Conservation (phyloP, 2,797 vertebrate genomes). For the Sebastes melanostomus region DNA sequence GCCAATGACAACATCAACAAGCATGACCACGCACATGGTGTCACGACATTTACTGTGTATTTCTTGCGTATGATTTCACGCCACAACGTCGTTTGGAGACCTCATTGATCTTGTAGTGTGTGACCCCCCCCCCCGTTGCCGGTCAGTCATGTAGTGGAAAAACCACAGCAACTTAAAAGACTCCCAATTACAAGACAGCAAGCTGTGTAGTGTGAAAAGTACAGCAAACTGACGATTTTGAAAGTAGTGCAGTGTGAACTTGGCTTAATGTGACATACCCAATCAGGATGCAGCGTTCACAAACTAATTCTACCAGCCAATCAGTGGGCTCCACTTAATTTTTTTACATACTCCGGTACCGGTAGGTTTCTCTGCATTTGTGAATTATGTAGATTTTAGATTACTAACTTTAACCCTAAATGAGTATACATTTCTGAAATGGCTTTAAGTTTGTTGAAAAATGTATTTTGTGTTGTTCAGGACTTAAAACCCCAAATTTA, state of each 20-base stretch:
- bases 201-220: not conserved
- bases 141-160: not conserved
- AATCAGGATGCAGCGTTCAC: no score
- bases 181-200: not conserved
- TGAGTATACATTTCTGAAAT: not conserved
- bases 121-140: no score
- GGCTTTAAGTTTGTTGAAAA: not conserved
- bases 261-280: no score
- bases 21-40: not conserved
- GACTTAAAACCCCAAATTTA: not conserved
- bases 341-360: fast-evolving
- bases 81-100: no score
- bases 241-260: no score
- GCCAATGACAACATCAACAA: not conserved
- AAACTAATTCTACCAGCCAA: no score
- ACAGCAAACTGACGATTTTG: not conserved
- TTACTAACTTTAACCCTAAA: not conserved
- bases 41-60: not conserved
- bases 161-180: not conserved
- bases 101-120: no score
- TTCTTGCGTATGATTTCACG: not conserved
- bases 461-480: not conserved
- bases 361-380: no score
- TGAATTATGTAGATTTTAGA: not conserved
- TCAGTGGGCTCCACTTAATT: no score